phyloP scores from a whole-genome alignment of 2,888 invertebrate species.

The Amblyjoppa fuscipennis region DNA sequence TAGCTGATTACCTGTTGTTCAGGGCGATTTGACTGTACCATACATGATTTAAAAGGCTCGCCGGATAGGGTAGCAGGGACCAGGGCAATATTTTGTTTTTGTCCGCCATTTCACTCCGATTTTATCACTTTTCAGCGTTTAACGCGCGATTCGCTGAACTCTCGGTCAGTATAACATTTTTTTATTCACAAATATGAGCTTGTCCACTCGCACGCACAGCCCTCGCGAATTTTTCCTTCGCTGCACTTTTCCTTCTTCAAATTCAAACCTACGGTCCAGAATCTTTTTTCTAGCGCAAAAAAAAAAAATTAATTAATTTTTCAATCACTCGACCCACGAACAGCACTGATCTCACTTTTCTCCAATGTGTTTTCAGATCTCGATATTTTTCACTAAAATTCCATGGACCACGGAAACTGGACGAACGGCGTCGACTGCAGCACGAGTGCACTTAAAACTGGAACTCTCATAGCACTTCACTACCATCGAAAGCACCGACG shows the following conservation, averaged over 20 bases:
- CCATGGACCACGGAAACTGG: neutral
- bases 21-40: slow-evolving; percentile 83
- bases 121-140: slow-evolving; percentile 35
- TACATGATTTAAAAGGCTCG: slow-evolving; percentile 82
- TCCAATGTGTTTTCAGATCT: neutral
- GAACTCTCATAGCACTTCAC: slow-evolving; percentile 15
- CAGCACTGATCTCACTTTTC: slow-evolving; percentile 9
- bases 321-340: slow-evolving; percentile 17
- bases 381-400: neutral
- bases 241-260: neutral
- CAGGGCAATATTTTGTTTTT: slow-evolving; percentile 83
- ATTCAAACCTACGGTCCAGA: slow-evolving; percentile 1
- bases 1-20: slow-evolving; percentile 70
- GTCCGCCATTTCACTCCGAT: slow-evolving; percentile 80
- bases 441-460: slow-evolving; percentile 21
- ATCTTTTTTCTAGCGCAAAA: neutral
- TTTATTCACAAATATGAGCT: slow-evolving; percentile 13
- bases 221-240: slow-evolving; percentile 1
- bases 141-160: neutral
- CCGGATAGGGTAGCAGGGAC: slow-evolving; percentile 82
- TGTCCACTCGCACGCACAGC: slow-evolving; percentile 30
- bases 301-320: neutral
- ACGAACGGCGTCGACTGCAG: neutral
- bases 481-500: neutral
- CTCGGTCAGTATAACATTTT: slow-evolving; percentile 52